Conservation (phyloP, 1,140 invertebrate species). For the Lanistes nyassanus region DNA sequence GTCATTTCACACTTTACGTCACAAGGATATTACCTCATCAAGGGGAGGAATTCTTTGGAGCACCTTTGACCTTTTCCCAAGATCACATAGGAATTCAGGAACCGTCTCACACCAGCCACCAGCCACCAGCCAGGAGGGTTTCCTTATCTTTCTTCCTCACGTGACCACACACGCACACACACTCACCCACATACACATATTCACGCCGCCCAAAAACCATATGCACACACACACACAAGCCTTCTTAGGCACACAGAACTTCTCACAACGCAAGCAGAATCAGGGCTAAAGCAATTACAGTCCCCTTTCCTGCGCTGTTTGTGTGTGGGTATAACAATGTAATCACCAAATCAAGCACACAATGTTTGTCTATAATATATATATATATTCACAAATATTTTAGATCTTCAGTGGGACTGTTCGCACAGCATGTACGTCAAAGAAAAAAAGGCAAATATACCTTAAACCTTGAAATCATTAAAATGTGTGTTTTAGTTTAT, state of each 20-base stretch:
- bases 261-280: background rate
- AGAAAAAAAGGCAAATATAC: too few species aligned
- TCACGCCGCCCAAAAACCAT: background rate
- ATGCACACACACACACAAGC: slow-evolving; percentile 18
- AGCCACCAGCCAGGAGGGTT: too few species aligned
- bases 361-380: background rate
- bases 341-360: background rate
- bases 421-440: too few species aligned
- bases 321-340: background rate
- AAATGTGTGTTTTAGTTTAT: too few species aligned
- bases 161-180: slow-evolving; percentile 11
- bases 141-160: background rate
- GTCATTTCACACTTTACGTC: background rate
- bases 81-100: background rate
- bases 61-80: background rate
- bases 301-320: too few species aligned
- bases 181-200: slow-evolving; percentile 18
- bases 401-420: background rate
- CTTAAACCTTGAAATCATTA: too few species aligned
- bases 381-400: background rate
- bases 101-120: too few species aligned
- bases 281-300: background rate
- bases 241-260: slow-evolving; percentile 10
- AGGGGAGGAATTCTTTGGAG: background rate
- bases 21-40: background rate